Conservation (phyloP, 2,113 vertebrate species). For the Martes martes region DNA sequence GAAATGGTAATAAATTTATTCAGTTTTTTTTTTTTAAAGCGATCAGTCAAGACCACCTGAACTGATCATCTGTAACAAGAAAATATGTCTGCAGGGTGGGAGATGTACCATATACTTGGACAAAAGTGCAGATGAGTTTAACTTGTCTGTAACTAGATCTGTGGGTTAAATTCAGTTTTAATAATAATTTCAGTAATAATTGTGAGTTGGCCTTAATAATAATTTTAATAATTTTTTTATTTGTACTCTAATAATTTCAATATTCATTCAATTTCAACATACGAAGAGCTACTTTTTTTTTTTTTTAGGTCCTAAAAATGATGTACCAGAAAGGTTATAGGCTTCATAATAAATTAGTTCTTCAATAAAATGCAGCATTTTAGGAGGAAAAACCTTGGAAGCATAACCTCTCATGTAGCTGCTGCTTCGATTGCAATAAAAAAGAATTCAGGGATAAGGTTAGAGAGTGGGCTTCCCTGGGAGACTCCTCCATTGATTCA, state of each 20-base stretch:
- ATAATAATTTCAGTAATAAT: not conserved
- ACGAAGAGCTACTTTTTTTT: not conserved
- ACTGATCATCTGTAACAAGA: not conserved
- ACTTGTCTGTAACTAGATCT: not conserved
- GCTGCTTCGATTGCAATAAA: not conserved
- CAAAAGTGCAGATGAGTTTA: not conserved
- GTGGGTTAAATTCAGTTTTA: not conserved
- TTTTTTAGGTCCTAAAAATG: not conserved
- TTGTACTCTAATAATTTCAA: not conserved
- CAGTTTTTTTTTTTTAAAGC: not conserved
- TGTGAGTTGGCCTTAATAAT: not conserved
- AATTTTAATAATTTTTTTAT: conserved; percentile 16
- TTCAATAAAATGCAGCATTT: not conserved
- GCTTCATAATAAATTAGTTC: conserved; percentile 21
- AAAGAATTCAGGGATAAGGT: not conserved
- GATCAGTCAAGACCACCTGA: not conserved
- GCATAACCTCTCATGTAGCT: not conserved
- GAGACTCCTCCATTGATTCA: not conserved
- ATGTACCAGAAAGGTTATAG: not conserved
- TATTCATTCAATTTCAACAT: not conserved
- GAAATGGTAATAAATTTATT: not conserved
- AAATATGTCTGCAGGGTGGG: not conserved
- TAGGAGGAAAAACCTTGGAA: not conserved
- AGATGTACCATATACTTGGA: not conserved
- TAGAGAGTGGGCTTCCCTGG: not conserved